A percentile compares a stretch with the other conserved stretches of the same genome.
Evolutionary conservation across 2,113 vertebrate species (phyloP).

Genomic region (Motacilla alba): DNA sequence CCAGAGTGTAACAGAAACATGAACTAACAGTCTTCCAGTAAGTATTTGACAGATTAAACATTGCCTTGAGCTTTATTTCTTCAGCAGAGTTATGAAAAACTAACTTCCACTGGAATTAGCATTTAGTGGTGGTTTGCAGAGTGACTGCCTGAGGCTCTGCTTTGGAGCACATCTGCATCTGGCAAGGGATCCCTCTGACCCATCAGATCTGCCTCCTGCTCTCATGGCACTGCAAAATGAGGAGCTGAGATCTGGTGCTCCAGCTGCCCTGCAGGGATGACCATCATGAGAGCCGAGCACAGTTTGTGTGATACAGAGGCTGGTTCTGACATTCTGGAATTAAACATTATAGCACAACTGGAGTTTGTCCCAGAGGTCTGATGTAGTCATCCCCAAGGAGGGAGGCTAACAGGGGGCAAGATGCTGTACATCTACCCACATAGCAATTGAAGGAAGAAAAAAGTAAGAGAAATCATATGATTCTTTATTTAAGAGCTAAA

Average conservation of each 20-base stretch:
- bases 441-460: neutral
- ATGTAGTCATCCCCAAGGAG: neutral
- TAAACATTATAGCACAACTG: neutral
- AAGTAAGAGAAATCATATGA: neutral
- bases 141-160: neutral
- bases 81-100: neutral
- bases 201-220: neutral
- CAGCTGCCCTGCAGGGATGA: neutral
- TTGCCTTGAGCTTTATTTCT: slow-evolving; percentile 22
- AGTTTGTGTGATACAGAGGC: neutral
- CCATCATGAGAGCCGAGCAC: neutral
- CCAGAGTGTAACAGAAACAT: neutral
- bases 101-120: neutral
- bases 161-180: neutral
- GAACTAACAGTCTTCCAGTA: neutral
- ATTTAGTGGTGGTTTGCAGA: neutral
- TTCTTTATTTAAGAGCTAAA: neutral
- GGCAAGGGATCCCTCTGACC: neutral
- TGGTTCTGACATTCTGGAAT: neutral
- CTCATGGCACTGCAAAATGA: rapidly evolving
- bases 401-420: neutral
- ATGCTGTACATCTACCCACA: neutral
- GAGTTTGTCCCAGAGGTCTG: neutral
- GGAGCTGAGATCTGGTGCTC: neutral
- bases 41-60: slow-evolving; percentile 18